phyloP scores from a whole-genome alignment of 1,140 invertebrate species.

The Drosophila repleta region DNA sequence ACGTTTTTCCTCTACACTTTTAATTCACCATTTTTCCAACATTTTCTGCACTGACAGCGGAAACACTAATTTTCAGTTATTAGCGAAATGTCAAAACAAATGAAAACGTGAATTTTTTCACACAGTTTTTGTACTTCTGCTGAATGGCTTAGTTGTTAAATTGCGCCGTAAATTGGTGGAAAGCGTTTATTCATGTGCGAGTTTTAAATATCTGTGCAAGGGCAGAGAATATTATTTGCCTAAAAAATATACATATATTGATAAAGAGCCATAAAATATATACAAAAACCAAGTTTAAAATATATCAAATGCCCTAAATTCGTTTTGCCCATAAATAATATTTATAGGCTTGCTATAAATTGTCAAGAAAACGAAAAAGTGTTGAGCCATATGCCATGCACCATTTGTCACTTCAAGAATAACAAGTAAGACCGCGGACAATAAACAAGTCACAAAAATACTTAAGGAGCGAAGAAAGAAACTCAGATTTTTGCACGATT shows the following conservation, averaged over 20 bases:
- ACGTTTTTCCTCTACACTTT: slow-evolving; percentile 1
- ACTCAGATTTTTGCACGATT: slow-evolving; percentile 61
- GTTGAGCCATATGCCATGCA: slow-evolving; percentile 16
- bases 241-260: too few relatives aligned
- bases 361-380: slow-evolving; percentile 24
- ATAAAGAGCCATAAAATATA: too few relatives aligned
- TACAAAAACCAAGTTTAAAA: too few relatives aligned
- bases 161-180: not conserved
- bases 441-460: slow-evolving; percentile 71
- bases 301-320: too few relatives aligned
- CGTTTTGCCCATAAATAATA: not conserved
- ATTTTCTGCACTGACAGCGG: slow-evolving; percentile 40
- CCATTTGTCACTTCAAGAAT: slow-evolving; percentile 56
- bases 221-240: too few relatives aligned
- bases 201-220: not conserved
- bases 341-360: not conserved
- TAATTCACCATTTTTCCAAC: slow-evolving; percentile 6
- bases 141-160: not conserved
- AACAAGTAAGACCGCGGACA: slow-evolving; percentile 37
- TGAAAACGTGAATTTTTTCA: slow-evolving; percentile 53
- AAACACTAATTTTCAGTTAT: slow-evolving; percentile 74
- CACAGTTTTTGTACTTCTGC: slow-evolving; percentile 7
- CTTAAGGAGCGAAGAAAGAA: slow-evolving; percentile 34
- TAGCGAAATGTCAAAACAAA: slow-evolving; percentile 75
- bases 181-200: not conserved